Evolutionary conservation across 2,113 vertebrate species (phyloP).

Genomic region (Phalacrocorax pelagicus): DNA sequence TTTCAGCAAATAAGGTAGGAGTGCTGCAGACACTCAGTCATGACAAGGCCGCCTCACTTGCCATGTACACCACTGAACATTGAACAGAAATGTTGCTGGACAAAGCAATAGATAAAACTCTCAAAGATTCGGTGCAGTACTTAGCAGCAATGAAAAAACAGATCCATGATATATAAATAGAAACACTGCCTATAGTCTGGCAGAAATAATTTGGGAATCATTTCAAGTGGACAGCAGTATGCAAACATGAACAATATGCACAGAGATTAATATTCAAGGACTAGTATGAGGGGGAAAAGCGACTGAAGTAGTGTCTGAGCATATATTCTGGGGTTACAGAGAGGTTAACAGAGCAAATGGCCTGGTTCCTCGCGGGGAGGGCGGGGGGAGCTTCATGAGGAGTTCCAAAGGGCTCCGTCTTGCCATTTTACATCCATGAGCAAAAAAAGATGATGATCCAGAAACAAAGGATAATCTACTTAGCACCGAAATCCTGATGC

Average conservation of each 20-base stretch:
- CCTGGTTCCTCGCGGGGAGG: neutral
- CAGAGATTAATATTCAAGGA: neutral
- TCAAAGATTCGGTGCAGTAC: neutral
- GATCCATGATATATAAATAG: neutral
- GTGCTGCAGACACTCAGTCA: neutral
- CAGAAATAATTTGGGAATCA: conserved; percentile 6
- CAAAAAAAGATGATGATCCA: neutral
- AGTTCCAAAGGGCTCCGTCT: neutral
- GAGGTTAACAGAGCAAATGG: neutral
- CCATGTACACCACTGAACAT: neutral
- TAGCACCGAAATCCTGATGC: neutral
- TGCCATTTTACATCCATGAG: neutral
- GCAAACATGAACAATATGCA: neutral
- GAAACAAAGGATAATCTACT: neutral
- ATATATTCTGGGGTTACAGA: neutral
- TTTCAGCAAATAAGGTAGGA: neutral
- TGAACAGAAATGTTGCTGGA: neutral
- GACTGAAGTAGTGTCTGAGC: neutral
- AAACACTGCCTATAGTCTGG: neutral
- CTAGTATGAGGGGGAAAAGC: neutral
- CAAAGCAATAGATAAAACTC: neutral
- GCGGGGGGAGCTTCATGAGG: neutral
- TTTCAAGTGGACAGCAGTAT: neutral
- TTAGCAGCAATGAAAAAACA: neutral
- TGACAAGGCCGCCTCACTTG: neutral